Percentiles rank a stretch among this genome's conserved stretches.
These are phyloP conservation scores for Mactra quadrangularis DNA, from an alignment of 1,140 invertebrate genomes.

Conservation along the genomic window DNA sequence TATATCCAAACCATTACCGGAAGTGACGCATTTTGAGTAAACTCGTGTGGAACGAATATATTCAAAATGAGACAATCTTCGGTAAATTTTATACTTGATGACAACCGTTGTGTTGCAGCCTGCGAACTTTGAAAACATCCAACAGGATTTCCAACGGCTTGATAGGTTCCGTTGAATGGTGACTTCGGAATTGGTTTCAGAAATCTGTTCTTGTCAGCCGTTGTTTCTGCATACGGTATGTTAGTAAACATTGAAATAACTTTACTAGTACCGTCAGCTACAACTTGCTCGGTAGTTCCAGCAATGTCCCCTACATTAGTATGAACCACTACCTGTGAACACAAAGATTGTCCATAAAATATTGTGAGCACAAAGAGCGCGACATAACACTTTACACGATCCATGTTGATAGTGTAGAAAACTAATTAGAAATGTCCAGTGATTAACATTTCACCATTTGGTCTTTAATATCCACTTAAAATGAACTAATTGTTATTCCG, in stretches of 20 bases:
- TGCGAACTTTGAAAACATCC: conserved; percentile 12
- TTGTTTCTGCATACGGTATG: conserved; percentile 42
- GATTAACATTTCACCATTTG: not conserved
- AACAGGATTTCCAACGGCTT: not conserved
- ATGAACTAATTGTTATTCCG: no score
- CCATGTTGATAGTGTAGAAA: not conserved
- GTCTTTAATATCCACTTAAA: not conserved
- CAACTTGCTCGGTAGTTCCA: not conserved
- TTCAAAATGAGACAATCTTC: conserved; percentile 98
- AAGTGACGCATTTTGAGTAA: conserved; percentile 80
- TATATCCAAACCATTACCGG: conserved; percentile 98
- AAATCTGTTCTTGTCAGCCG: conserved; percentile 21
- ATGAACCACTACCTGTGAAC: not conserved
- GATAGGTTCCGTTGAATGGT: not conserved
- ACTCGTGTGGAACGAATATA: conserved; percentile 89
- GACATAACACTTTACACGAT: no score
- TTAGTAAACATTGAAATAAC: not conserved
- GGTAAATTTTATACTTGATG: not conserved
- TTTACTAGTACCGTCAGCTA: not conserved
- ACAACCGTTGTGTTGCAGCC: conserved; percentile 82
- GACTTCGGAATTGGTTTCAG: conserved; percentile 31
- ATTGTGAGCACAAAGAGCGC: no score
- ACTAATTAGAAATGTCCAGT: not conserved
- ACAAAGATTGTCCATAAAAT: no score
- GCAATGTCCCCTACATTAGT: conserved; percentile 27